phyloP scores from a whole-genome alignment of 1,140 invertebrate genomes.

The Hydropsyche tenuis region DNA sequence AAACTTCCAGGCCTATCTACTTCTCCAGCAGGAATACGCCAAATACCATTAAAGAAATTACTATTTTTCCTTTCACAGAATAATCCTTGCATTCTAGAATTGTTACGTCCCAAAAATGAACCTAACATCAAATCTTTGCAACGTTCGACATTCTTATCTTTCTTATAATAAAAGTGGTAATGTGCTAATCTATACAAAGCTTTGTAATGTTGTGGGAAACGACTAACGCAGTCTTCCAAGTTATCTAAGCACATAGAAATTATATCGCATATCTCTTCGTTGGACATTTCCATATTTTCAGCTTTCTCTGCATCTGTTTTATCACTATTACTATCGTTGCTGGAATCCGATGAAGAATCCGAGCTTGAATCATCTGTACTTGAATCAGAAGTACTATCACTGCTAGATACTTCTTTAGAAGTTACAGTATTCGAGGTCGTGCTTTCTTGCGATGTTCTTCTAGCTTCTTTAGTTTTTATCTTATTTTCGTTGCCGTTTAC shows the following conservation, averaged over 20 bases:
- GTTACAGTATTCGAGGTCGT: constrained; percentile 44
- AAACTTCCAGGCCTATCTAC: constrained; percentile 92
- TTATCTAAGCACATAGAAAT: constrained; percentile 72
- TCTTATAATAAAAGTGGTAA: constrained; percentile 79
- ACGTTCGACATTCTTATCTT: constrained; percentile 70
- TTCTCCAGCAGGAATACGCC: constrained; percentile 88
- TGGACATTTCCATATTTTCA: constrained; percentile 50
- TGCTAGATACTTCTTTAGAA: constrained; percentile 38
- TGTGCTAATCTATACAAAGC: constrained; percentile 86
- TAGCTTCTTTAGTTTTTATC: constrained; percentile 35
- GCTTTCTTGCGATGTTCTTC: constrained; percentile 43
- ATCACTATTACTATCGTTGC: constrained; percentile 46
- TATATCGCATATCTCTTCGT: constrained; percentile 60
- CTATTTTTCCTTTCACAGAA: constrained; percentile 83
- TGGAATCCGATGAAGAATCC: constrained; percentile 57
- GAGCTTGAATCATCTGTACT: constrained; percentile 59
- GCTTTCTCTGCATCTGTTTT: constrained; percentile 52
- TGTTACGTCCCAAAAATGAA: constrained; percentile 68
- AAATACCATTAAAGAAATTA: constrained; percentile 94
- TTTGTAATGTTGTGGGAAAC: constrained; percentile 93
- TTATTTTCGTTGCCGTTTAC: neutral
- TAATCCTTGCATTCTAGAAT: constrained; percentile 76
- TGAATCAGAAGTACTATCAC: constrained; percentile 54
- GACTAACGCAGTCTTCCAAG: constrained; percentile 80
- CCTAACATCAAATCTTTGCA: constrained; percentile 76